Evolutionary conservation across 35 echinoderm and acorn worm species (phyloP).

Genomic region (Strongylocentrotus purpuratus): DNA sequence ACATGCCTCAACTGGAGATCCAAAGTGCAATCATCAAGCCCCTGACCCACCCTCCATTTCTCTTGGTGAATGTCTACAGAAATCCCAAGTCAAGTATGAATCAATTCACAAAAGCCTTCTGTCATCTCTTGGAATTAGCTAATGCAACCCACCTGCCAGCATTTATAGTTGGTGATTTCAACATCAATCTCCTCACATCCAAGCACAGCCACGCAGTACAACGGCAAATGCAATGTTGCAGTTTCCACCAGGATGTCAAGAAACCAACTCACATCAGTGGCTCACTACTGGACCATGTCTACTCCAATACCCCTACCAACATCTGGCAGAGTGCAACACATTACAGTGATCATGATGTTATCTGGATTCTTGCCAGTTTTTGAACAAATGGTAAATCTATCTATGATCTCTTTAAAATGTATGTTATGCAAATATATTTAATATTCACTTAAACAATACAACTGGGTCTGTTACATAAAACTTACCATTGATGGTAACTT

Average conservation of each 20-base stretch:
- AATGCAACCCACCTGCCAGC: background rate
- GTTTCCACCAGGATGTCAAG: conserved; percentile 36
- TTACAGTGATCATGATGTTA: conserved; percentile 63
- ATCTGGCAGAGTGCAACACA: background rate
- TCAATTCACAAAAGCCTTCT: background rate
- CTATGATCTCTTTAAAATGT: too few relatives aligned
- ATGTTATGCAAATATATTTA: too few relatives aligned
- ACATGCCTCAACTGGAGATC: background rate
- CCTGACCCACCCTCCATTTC: background rate
- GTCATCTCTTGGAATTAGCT: background rate
- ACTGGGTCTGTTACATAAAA: too few relatives aligned
- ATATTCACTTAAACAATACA: too few relatives aligned
- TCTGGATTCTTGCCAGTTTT: background rate
- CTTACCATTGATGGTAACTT: too few relatives aligned
- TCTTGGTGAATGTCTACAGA: conserved; percentile 28
- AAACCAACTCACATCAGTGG: conserved; percentile 42
- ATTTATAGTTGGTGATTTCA: conserved; percentile 29
- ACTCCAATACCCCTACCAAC: background rate
- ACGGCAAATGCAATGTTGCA: background rate
- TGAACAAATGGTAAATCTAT: background rate
- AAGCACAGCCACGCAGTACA: background rate
- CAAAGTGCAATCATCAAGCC: background rate
- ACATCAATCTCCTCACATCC: background rate
- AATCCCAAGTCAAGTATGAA: background rate
- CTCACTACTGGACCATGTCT: conserved; percentile 54